Percentiles rank a stretch among this genome's conserved stretches.
Conservation (phyloP, 2,113 vertebrate species). For the Phoenicopterus ruber region DNA sequence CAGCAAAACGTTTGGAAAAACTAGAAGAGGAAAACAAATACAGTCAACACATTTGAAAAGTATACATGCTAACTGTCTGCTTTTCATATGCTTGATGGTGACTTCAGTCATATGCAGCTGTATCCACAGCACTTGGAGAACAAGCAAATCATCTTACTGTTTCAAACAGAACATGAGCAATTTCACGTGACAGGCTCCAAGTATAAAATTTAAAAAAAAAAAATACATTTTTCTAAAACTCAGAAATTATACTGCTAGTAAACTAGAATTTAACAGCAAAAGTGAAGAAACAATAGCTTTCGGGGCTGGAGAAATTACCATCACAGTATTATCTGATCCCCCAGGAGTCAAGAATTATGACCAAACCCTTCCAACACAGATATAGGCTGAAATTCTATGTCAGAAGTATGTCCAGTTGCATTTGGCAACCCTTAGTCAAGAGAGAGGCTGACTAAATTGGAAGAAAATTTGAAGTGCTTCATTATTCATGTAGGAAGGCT, state of each 20-base stretch:
- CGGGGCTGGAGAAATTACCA: slow-evolving; percentile 28
- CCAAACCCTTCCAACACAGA: slow-evolving; percentile 40
- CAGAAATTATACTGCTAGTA: background rate
- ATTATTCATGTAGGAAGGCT: slow-evolving; percentile 61
- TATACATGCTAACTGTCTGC: background rate
- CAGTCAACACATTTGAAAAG: background rate
- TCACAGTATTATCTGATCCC: slow-evolving; percentile 28
- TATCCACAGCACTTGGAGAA: background rate
- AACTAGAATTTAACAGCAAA: slow-evolving; percentile 3
- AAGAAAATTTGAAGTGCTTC: slow-evolving; percentile 44
- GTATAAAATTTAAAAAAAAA: background rate
- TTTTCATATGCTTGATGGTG: background rate
- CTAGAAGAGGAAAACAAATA: background rate
- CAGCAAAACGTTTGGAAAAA: background rate
- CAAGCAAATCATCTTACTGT: background rate
- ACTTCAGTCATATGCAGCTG: background rate
- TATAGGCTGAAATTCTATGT: slow-evolving; percentile 51
- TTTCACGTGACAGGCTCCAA: background rate
- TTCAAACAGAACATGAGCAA: background rate
- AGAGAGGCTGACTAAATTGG: slow-evolving; percentile 34
- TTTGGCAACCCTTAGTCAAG: slow-evolving; percentile 47
- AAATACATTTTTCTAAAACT: background rate
- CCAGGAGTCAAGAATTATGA: slow-evolving; percentile 52
- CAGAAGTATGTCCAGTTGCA: slow-evolving; percentile 57
- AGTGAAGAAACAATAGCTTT: slow-evolving; percentile 17